phyloP scores from a whole-genome alignment of 2,888 invertebrate genomes.

The Macrophya annulata region DNA sequence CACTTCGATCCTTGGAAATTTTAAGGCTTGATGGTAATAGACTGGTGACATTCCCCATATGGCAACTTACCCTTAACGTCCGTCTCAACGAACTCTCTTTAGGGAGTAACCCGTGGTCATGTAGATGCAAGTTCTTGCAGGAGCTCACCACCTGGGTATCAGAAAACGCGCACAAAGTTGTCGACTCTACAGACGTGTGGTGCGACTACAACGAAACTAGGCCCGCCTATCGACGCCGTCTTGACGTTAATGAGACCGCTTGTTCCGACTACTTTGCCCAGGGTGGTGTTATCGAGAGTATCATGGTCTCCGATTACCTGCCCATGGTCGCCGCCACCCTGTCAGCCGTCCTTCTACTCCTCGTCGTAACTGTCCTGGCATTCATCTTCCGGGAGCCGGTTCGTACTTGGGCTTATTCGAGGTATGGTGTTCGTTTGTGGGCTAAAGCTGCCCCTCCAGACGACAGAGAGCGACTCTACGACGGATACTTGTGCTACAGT shows the following conservation, averaged over 20 bases:
- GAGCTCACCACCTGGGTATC: slow-evolving; percentile 91
- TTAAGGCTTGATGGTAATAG: slow-evolving; percentile 93
- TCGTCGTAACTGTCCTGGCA: slow-evolving; percentile 88
- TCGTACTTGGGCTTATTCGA: slow-evolving; percentile 93
- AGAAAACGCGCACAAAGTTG: slow-evolving; percentile 90
- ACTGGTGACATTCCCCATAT: slow-evolving; percentile 89
- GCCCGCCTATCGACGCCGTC: slow-evolving; percentile 88
- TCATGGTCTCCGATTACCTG: slow-evolving; percentile 91
- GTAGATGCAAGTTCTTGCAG: slow-evolving; percentile 94
- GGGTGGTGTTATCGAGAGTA: slow-evolving; percentile 90
- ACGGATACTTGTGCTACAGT: slow-evolving; percentile 96
- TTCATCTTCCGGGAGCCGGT: slow-evolving; percentile 94
- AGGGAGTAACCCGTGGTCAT: slow-evolving; percentile 94
- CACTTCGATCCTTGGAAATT: slow-evolving; percentile 89
- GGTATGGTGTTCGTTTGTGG: slow-evolving; percentile 92
- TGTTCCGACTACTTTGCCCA: slow-evolving; percentile 94
- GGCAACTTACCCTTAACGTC: slow-evolving; percentile 85
- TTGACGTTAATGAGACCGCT: slow-evolving; percentile 92
- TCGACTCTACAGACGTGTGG: slow-evolving; percentile 90
- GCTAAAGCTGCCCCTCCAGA: slow-evolving; percentile 86
- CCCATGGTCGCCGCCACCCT: slow-evolving; percentile 91
- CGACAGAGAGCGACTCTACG: slow-evolving; percentile 93
- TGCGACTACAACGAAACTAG: slow-evolving; percentile 90
- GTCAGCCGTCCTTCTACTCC: slow-evolving; percentile 88
- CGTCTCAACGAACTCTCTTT: slow-evolving; percentile 89